phyloP scores from a whole-genome alignment of 2,888 invertebrate species.

The Sphinx pinastri region DNA sequence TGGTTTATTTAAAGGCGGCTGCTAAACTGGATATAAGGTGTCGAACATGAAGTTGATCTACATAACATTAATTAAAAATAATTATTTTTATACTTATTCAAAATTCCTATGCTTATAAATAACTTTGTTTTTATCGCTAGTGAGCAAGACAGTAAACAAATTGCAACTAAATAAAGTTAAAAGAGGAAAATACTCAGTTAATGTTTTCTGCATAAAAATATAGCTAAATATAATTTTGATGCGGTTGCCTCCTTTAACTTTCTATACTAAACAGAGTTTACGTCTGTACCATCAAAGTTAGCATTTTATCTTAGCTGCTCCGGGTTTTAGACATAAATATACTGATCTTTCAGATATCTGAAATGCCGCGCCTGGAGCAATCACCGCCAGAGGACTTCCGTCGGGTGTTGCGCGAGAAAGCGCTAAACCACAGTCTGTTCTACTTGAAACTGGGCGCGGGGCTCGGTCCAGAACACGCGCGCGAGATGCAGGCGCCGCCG shows the following conservation, averaged over 20 bases:
- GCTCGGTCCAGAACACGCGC: conserved; percentile 53
- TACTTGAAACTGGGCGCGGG: conserved; percentile 77
- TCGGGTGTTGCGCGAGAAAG: conserved; percentile 77
- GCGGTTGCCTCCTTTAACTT: not conserved
- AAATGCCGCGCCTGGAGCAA: conserved; percentile 74
- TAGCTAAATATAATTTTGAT: not conserved
- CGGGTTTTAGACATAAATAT: no score
- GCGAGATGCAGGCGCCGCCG: conserved; percentile 43
- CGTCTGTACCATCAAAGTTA: no score
- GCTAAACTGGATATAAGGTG: not conserved
- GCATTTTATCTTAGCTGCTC: no score
- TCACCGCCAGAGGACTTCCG: conserved; percentile 75
- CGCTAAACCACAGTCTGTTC: conserved; percentile 78
- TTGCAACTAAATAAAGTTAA: no score
- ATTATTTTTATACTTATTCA: no score
- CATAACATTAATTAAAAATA: no score
- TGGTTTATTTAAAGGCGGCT: not conserved
- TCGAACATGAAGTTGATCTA: not conserved
- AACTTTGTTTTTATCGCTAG: no score
- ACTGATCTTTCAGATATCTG: conserved; percentile 18
- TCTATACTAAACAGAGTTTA: no score
- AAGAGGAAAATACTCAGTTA: no score
- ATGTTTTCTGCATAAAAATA: no score
- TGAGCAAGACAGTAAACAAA: no score
- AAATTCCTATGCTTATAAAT: no score